Conservation (phyloP, 2,113 vertebrate genomes). For the Platysteira castanea region DNA sequence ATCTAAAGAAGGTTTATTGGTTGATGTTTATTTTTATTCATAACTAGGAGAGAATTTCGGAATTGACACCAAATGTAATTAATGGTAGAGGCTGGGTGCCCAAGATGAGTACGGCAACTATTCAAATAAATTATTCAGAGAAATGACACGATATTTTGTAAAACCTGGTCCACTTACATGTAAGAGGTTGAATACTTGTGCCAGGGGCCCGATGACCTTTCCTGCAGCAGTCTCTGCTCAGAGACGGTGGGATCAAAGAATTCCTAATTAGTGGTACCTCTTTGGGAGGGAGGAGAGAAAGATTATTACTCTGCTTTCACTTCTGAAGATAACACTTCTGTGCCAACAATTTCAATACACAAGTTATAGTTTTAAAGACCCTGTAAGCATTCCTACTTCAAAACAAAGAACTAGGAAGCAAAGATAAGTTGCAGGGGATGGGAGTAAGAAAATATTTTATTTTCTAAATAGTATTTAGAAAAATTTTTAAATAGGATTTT, state of each 20-base stretch:
- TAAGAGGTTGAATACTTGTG: neutral
- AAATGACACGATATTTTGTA: neutral
- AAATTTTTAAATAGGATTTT: too few relatives aligned
- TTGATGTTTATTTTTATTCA: neutral
- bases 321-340: neutral
- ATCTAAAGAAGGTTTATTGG: neutral
- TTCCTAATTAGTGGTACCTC: conserved; percentile 20
- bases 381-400: neutral
- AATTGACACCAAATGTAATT: neutral
- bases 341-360: neutral
- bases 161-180: neutral
- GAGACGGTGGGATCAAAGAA: conserved; percentile 13
- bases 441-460: neutral
- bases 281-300: neutral
- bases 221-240: neutral
- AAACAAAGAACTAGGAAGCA: neutral
- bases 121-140: neutral
- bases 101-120: neutral
- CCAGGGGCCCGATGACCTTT: conserved; percentile 2
- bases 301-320: neutral
- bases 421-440: neutral
- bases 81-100: neutral
- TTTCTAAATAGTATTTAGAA: too few relatives aligned
- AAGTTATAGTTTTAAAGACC: conserved; percentile 22
- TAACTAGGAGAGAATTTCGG: neutral